These are phyloP conservation scores for Pangasianodon gigas DNA, from an alignment of 2,113 vertebrate species.

Conservation along the genomic window DNA sequence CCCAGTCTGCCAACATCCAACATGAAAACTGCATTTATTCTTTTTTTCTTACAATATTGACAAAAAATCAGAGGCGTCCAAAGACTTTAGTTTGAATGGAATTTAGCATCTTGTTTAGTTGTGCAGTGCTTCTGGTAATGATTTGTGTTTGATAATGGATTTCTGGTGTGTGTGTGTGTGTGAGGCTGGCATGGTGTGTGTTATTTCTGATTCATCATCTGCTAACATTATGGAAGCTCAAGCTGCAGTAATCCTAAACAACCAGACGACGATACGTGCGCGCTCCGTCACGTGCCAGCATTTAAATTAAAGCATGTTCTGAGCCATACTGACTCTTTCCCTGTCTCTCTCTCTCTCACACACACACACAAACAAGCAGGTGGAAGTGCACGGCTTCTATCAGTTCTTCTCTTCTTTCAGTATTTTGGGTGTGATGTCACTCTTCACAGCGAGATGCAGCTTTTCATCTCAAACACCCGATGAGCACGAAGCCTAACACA, in stretches of 20 bases:
- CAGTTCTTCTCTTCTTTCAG: neutral
- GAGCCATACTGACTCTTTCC: neutral
- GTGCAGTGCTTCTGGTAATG: neutral
- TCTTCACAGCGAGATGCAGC: neutral
- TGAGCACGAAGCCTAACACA: neutral
- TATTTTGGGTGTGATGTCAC: neutral
- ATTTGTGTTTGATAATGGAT: neutral
- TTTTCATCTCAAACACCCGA: neutral
- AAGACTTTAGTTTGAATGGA: neutral
- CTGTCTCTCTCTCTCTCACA: neutral
- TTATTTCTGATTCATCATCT: slow-evolving; percentile 18
- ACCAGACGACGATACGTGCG: neutral
- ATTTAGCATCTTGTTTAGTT: neutral
- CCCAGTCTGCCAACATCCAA: neutral
- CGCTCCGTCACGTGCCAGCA: neutral
- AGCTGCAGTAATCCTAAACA: neutral
- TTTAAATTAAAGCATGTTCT: neutral
- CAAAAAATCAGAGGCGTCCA: neutral
- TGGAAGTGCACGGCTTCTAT: neutral
- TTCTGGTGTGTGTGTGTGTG: slow-evolving; percentile 15
- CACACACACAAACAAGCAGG: neutral
- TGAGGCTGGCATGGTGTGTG: neutral
- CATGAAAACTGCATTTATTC: neutral
- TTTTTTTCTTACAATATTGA: neutral
- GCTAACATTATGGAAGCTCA: neutral